Conservation (phyloP, 2,113 vertebrate species). For the Copsychus sechellarum region DNA sequence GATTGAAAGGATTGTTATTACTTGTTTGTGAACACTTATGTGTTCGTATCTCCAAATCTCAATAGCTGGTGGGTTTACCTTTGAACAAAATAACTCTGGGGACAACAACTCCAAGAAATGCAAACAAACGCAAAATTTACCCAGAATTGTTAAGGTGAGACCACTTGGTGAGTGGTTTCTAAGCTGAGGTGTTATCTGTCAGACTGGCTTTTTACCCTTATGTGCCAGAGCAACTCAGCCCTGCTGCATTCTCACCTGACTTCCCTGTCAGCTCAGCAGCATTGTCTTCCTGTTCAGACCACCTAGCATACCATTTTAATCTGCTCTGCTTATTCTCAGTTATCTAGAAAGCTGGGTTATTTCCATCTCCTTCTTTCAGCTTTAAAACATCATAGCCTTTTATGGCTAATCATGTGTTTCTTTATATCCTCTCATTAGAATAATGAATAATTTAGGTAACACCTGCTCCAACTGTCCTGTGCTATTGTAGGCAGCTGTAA, state of each 20-base stretch:
- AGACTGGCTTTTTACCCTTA: neutral
- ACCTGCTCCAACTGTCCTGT: fast-evolving
- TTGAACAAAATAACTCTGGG: neutral
- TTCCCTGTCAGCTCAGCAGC: neutral
- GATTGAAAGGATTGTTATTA: neutral
- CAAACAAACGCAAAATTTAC: neutral
- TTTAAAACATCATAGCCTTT: neutral
- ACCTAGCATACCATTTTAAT: neutral
- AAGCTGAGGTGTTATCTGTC: neutral
- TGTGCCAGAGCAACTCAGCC: neutral
- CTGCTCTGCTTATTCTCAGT: neutral
- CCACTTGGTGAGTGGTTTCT: neutral
- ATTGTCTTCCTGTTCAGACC: neutral
- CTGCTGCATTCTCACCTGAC: neutral
- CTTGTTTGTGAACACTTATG: neutral
- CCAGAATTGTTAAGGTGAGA: neutral
- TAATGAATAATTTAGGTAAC: neutral
- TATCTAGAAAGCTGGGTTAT: neutral
- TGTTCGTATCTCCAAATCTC: neutral
- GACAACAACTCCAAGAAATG: neutral
- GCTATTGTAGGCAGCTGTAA: neutral
- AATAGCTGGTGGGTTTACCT: neutral
- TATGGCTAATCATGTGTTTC: neutral
- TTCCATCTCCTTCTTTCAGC: neutral
- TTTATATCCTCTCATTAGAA: neutral